These are phyloP conservation scores for Austrolebias charrua DNA, from an alignment of 2,797 vertebrate genomes.

Conservation along the genomic window DNA sequence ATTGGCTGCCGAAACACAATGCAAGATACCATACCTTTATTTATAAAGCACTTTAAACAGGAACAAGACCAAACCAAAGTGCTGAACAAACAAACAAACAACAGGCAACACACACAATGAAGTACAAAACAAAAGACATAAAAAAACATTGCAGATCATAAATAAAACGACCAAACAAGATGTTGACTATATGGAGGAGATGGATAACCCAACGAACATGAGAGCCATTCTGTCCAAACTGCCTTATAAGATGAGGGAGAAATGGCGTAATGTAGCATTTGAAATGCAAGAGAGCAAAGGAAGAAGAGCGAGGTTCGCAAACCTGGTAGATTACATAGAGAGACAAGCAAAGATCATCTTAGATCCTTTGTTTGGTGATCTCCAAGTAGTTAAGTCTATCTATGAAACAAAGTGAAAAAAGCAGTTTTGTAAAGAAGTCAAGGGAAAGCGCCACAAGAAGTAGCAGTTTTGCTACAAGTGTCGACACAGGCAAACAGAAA, in stretches of 20 bases:
- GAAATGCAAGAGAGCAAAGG: background rate
- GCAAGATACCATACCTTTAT: no score
- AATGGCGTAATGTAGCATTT: constrained; percentile 2
- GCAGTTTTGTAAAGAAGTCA: background rate
- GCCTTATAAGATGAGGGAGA: background rate
- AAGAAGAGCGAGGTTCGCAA: background rate
- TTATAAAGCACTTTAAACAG: no score
- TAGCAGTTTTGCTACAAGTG: background rate
- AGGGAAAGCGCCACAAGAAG: background rate
- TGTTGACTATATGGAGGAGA: background rate
- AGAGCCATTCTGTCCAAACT: background rate
- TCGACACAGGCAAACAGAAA: background rate
- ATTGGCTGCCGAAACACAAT: no score
- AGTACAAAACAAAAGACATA: no score
- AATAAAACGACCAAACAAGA: no score
- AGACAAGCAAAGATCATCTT: no score
- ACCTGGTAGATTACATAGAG: no score
- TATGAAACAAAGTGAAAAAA: background rate
- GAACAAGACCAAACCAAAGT: no score
- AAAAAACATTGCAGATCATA: no score
- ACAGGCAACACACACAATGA: no score
- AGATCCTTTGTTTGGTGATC: background rate
- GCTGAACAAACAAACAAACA: no score
- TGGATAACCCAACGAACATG: background rate
- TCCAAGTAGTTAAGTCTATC: background rate